Evolutionary conservation across 2,888 invertebrate genomes (phyloP), one percentile per base, ranked within the genome.

Genomic region (Aproaerema taeniolella): DNA sequence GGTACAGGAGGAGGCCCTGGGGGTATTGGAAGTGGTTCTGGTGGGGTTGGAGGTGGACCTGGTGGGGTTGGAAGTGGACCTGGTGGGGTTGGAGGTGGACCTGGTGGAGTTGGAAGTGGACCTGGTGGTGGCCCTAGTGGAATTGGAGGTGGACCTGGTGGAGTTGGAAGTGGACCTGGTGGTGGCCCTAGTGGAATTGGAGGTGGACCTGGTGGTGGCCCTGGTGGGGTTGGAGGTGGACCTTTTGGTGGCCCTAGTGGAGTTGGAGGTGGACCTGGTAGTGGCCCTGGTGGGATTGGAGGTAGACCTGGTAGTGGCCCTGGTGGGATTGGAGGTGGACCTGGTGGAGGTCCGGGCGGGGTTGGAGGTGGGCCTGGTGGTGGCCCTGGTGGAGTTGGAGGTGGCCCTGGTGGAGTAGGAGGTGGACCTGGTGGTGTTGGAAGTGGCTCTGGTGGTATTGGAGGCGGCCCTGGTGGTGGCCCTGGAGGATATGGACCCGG

Each of bases 371-470:
- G 29, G 16, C 11, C 14, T 29, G 17, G 10, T 17, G 24, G 12
- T 26, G 31, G 31, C 10, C 5, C 32, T 24, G 31, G 15, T 31
- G 13, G 8, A 10, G 25, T 11, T 14, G 28, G 12, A 28, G 37
- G 24, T 24, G 12, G 14, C 1, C 5, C 25, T 1, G 38, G 26
- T 13, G 25, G 31, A 13, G 31, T n/a, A 10, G 31, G 38, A 2
- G 29, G 42, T 30, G 35, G 10, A 31, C 37, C 41, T 3, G 31
- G 43, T 31, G 35, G 11, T 32, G 38, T 41, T 39, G 30, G 46
- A 44, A 31, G 43, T 45, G 34, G 49, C 44, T 24, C 37, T 41
- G 46, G 38, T 8, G 38, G 14, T 16, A 39, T 9, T 13, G 34
- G 39, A 1, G 26, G 16, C 13, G 33, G 13, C 9, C 31, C 17